These are phyloP conservation scores for Phymatocera aterrima DNA, from an alignment of 2,888 invertebrate species.

Conservation along the genomic window DNA sequence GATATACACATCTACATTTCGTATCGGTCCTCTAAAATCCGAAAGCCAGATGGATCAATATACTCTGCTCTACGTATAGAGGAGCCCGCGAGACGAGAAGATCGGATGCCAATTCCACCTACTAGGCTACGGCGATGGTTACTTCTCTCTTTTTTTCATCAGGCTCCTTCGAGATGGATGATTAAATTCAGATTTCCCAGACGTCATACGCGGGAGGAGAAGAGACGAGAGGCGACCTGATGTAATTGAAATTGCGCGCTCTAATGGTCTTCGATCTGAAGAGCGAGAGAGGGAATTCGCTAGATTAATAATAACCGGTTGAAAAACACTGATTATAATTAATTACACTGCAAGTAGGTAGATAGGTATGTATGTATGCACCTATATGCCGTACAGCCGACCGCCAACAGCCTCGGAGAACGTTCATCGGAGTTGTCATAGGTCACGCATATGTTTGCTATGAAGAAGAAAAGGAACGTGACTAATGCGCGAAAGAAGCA, in stretches of 20 bases:
- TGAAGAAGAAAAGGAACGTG: not conserved
- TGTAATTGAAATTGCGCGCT: constrained; percentile 2
- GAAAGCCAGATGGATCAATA: not conserved
- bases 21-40: not conserved
- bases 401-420: not conserved
- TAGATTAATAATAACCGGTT: not conserved
- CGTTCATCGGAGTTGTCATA: constrained; percentile 23
- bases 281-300: not conserved
- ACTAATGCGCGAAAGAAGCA: constrained; percentile 1
- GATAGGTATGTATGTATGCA: too few species aligned
- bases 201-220: not conserved
- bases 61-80: not conserved
- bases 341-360: not conserved
- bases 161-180: not conserved
- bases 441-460: constrained; percentile 17
- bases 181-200: constrained; percentile 33
- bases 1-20: not conserved
- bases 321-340: not conserved
- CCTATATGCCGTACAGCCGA: too few species aligned
- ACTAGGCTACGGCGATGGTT: not conserved
- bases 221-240: not conserved
- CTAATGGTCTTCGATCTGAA: constrained; percentile 6
- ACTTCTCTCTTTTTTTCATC: not conserved
- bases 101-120: constrained; percentile 21
- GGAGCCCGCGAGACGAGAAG: not conserved